Evolutionary conservation across 2,797 vertebrate genomes (phyloP).

Genomic region (Carcharodon carcharias): DNA sequence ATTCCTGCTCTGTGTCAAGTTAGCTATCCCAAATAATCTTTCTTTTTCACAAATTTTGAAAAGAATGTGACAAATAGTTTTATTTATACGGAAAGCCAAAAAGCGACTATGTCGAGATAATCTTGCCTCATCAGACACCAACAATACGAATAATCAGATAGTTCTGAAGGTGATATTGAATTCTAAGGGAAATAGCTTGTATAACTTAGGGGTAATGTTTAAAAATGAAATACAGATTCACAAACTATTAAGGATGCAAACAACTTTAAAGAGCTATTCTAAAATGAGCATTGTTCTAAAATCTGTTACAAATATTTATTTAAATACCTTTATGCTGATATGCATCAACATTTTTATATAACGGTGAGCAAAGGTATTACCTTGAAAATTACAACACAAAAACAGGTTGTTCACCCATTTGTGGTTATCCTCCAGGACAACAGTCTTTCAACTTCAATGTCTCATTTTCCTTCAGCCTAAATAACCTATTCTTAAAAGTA

Average conservation of each 20-base stretch:
- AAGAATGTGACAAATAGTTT: neutral
- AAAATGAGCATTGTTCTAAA: neutral
- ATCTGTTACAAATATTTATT: neutral
- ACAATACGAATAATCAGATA: neutral
- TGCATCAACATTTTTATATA: neutral
- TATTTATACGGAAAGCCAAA: neutral
- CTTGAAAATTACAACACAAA: neutral
- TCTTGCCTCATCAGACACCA: neutral
- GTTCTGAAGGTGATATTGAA: neutral
- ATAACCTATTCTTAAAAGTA: neutral
- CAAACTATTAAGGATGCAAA: neutral
- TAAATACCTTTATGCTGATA: neutral
- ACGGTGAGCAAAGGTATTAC: neutral
- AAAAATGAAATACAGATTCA: neutral
- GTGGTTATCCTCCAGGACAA: no score
- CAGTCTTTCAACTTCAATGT: neutral
- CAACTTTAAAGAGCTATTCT: neutral
- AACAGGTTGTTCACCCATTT: neutral
- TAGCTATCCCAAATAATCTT: neutral
- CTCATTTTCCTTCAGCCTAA: neutral
- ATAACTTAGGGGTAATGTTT: neutral
- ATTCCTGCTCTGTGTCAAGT: neutral
- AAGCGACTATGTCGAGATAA: neutral
- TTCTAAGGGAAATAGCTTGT: neutral
- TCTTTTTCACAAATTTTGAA: neutral